Percentiles rank a stretch among this genome's conserved stretches.
phyloP scores from a whole-genome alignment of 2,888 invertebrate genomes.

The Anorthoa munda region DNA sequence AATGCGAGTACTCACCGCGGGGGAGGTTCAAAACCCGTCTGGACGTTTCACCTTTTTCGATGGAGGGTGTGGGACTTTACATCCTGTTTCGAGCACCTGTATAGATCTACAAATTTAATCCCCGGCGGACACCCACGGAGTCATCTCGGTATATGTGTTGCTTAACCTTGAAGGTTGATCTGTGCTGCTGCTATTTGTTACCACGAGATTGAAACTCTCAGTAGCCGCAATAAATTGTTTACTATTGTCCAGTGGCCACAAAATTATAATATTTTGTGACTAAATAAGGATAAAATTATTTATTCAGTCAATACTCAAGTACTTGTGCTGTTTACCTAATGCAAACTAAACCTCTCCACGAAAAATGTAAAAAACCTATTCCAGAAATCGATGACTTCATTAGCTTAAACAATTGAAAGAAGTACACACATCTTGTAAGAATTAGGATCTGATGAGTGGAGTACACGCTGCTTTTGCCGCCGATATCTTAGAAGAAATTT shows the following conservation, averaged over 20 bases:
- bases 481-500: too few species aligned
- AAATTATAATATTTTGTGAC: background rate
- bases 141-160: background rate
- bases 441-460: background rate
- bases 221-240: background rate
- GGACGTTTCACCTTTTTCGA: too few species aligned
- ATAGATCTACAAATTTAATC: too few species aligned
- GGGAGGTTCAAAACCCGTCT: too few species aligned
- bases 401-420: background rate
- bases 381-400: slow-evolving; percentile 22
- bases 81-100: too few species aligned
- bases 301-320: background rate
- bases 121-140: background rate
- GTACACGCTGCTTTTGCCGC: too few species aligned
- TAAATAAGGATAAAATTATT: slow-evolving; percentile 1
- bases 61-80: too few species aligned
- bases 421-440: background rate
- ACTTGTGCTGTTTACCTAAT: slow-evolving; percentile 4
- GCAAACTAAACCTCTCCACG: background rate
- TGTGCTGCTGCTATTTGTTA: background rate
- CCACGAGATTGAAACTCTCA: slow-evolving; percentile 11
- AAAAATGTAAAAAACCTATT: background rate
- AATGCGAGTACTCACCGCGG: too few species aligned
- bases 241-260: background rate
- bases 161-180: background rate